These are phyloP conservation scores for Salminus brasiliensis DNA, from an alignment of 2,113 vertebrate genomes.

Conservation along the genomic window DNA sequence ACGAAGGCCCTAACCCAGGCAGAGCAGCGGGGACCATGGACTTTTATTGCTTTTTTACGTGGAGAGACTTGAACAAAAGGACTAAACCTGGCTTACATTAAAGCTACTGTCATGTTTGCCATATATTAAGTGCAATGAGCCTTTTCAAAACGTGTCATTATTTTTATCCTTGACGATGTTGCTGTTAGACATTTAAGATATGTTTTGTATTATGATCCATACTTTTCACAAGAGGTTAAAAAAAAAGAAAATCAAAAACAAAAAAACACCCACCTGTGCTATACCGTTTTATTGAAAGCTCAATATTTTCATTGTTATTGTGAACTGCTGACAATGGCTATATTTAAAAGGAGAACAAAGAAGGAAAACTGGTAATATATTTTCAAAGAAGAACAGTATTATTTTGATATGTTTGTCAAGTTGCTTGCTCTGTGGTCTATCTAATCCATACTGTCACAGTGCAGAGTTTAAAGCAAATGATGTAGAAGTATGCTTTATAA, in stretches of 20 bases:
- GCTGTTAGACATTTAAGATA: constrained; percentile 74
- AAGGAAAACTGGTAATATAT: constrained; percentile 78
- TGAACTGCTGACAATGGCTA: constrained; percentile 73
- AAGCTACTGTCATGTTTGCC: constrained; percentile 92
- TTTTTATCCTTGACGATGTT: constrained; percentile 74
- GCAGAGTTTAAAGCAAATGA: constrained; percentile 77
- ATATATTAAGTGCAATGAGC: constrained; percentile 86
- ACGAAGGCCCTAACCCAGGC: constrained; percentile 52
- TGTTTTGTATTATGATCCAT: constrained; percentile 76
- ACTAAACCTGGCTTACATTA: constrained; percentile 88
- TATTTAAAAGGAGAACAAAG: constrained; percentile 71
- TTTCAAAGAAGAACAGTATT: constrained; percentile 81
- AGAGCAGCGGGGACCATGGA: constrained; percentile 63
- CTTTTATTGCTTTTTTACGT: constrained; percentile 54
- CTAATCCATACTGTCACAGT: constrained; percentile 71
- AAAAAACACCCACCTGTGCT: constrained; percentile 67
- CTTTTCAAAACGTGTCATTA: constrained; percentile 76
- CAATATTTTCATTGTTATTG: constrained; percentile 77
- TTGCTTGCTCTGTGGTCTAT: constrained; percentile 81
- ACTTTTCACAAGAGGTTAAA: constrained; percentile 69
- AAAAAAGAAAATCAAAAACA: too few relatives aligned
- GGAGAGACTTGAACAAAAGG: constrained; percentile 73
- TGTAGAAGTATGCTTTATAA: constrained; percentile 82
- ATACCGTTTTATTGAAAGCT: constrained; percentile 74
- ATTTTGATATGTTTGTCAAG: constrained; percentile 79